Percentiles rank a stretch among this genome's conserved stretches.
Conservation (phyloP, 2,888 invertebrate genomes). For the Tetheella fluctuosa region DNA sequence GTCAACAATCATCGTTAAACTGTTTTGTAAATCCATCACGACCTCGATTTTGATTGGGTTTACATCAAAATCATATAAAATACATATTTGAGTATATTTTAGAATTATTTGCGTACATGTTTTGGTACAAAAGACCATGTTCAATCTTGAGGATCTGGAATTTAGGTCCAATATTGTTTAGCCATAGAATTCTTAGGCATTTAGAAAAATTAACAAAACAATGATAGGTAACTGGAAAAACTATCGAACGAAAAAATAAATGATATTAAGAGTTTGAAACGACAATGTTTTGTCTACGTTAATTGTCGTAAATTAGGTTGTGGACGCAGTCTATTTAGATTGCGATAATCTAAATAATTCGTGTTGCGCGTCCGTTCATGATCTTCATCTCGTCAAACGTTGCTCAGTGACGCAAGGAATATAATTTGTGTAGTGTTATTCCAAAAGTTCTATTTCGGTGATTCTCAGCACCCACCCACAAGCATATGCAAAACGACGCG, state of each 20-base stretch:
- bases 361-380: slow-evolving; percentile 60
- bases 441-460: slow-evolving; percentile 82
- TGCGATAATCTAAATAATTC: slow-evolving; percentile 26
- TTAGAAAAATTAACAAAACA: background rate
- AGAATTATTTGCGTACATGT: slow-evolving; percentile 19
- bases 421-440: slow-evolving; percentile 81
- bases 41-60: slow-evolving; percentile 29
- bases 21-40: slow-evolving; percentile 28
- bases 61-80: slow-evolving; percentile 22
- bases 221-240: background rate
- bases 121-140: slow-evolving; percentile 19
- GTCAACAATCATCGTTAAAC: slow-evolving; percentile 22
- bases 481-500: slow-evolving; percentile 61
- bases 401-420: slow-evolving; percentile 74
- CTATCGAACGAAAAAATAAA: background rate
- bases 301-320: slow-evolving; percentile 3
- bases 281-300: slow-evolving; percentile 1
- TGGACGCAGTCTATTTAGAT: slow-evolving; percentile 4
- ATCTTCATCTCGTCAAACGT: slow-evolving; percentile 70
- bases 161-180: background rate
- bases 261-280: background rate
- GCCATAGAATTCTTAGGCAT: too few species aligned
- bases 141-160: background rate
- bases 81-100: slow-evolving; percentile 1
- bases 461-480: slow-evolving; percentile 68